Evolutionary conservation across 2,888 invertebrate species (phyloP).

Genomic region (Therioaphis trifolii): DNA sequence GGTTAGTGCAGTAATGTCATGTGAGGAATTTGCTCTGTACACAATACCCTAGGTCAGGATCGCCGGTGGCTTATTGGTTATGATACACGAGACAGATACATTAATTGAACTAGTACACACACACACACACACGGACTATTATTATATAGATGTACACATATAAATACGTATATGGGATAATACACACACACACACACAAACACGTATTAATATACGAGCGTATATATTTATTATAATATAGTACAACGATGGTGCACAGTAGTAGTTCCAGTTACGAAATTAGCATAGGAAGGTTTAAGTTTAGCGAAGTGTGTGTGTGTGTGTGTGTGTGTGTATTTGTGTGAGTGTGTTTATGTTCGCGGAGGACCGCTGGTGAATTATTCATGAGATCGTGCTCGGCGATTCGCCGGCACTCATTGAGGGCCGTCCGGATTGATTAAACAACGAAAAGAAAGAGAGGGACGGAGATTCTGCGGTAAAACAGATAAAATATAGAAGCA

Average conservation of each 20-base stretch:
- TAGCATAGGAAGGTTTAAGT: slow-evolving; percentile 57
- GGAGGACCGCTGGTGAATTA: slow-evolving; percentile 50
- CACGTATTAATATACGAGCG: slow-evolving; percentile 12
- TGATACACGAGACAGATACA: slow-evolving; percentile 59
- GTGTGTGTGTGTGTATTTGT: not conserved
- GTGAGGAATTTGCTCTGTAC: slow-evolving; percentile 42
- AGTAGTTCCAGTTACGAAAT: slow-evolving; percentile 45
- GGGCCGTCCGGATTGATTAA: slow-evolving; percentile 60
- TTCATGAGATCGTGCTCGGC: slow-evolving; percentile 62
- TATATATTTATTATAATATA: not conserved
- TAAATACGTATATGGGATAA: not conserved
- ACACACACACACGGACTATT: not conserved
- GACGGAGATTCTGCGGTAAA: not conserved
- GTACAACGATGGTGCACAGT: slow-evolving; percentile 15
- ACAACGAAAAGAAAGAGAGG: slow-evolving; percentile 33
- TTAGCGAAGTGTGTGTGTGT: slow-evolving; percentile 18
- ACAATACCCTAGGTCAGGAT: slow-evolving; percentile 35
- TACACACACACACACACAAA: not conserved
- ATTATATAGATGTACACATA: too few relatives aligned
- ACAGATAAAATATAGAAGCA: too few relatives aligned
- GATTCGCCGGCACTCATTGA: slow-evolving; percentile 61
- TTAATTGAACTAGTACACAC: slow-evolving; percentile 36
- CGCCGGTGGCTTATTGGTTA: slow-evolving; percentile 52
- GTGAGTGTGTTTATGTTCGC: too few relatives aligned
- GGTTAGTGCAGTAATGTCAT: too few relatives aligned